Evolutionary conservation across 2,888 invertebrate genomes (phyloP), one percentile per base, ranked within the genome.

Genomic region (Chymomyza fuscimana): DNA sequence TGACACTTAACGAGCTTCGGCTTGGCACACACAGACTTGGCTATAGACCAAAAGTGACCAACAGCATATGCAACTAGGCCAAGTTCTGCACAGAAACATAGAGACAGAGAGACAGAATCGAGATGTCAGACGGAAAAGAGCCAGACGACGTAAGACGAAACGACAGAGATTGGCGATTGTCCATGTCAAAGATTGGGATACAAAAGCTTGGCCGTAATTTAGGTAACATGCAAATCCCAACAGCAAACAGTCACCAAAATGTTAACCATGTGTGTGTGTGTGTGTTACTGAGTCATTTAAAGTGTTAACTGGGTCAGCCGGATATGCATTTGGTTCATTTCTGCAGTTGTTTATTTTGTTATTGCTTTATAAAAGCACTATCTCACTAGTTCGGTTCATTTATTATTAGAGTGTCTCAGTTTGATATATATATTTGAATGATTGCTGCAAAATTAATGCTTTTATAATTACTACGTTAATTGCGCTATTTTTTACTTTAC

Each of bases 251-350:
- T 36, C 60, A 58, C 22, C 22, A 60, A 32, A 29, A 15, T 36
- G 36, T 15, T 12, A 15, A 5, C 5, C 54, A 54, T 54, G 19
- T 54, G 54, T 54, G 52, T 19, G 6, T 52, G 54, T 54, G 54
- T 54, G 32, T 36, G 32, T 36, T 15, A 15, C 36, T 36, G 25
- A 25, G 22, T 60, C 16, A 29, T 60, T 32, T 36, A 19, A 2
- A 19, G 15, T 78, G 73, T 12, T 74, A 80, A 86, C 65, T 83
- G 77, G 83, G 83, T 83, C 86, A 83, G 74, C 73, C 78, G 81
- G 81, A 81, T 81, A 77, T 77, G 50, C 54, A 56, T 56, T 32
- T 32, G 32, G 32, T 32, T 69, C 65, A 67, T 62, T 70, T 65
- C 67, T 36, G 67, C 12, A 15, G 54, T 65, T 50, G 64, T 60